These are phyloP conservation scores for Perca flavescens DNA, from an alignment of 2,113 vertebrate species.

Conservation along the genomic window DNA sequence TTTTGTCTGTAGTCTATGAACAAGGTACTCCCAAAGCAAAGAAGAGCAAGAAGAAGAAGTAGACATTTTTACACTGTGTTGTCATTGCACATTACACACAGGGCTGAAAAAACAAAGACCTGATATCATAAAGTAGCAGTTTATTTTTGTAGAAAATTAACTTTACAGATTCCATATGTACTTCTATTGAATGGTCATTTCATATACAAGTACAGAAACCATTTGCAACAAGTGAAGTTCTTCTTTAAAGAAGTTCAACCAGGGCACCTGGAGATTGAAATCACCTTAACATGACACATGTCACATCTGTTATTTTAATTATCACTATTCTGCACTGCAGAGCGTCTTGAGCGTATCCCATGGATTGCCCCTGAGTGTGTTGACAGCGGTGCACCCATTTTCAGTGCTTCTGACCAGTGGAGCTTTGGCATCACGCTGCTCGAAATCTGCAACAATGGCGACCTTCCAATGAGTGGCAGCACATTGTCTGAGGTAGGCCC, in stretches of 20 bases:
- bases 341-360: constrained; percentile 92
- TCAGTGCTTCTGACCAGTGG: constrained; percentile 89
- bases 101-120: background rate
- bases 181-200: background rate
- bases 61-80: too few relatives aligned
- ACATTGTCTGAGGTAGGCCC: constrained; percentile 86
- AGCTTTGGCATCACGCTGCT: constrained; percentile 92
- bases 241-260: background rate
- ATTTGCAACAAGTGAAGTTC: background rate
- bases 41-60: background rate
- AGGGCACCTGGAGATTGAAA: background rate
- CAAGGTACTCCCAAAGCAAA: background rate
- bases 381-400: constrained; percentile 69
- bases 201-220: background rate
- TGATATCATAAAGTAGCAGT: background rate
- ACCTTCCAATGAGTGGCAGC: constrained; percentile 86
- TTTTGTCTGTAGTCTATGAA: background rate
- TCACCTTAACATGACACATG: background rate
- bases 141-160: background rate
- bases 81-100: too few relatives aligned
- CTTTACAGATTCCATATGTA: background rate
- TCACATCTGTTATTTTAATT: background rate
- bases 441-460: constrained; percentile 94
- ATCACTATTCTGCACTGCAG: constrained; percentile 66
- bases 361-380: constrained; percentile 95